Evolutionary conservation across 2,113 vertebrate genomes (phyloP), one percentile per base, ranked within the genome.

Genomic region (Gobio gobio): DNA sequence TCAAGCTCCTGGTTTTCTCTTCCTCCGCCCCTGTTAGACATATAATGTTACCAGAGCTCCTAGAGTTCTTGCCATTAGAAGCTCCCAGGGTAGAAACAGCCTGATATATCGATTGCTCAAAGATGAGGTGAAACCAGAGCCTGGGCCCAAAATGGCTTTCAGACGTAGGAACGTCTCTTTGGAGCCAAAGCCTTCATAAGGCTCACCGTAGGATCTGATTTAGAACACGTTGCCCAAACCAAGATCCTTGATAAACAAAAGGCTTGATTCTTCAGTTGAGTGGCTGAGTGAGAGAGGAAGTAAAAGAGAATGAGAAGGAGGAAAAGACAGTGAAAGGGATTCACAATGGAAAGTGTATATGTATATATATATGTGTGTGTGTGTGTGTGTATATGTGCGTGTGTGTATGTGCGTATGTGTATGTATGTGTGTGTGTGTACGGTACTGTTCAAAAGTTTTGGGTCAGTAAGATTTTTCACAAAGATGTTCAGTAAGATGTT

Each of bases 41-140:
- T 96, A 96, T 97, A 97, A 95, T 96, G 96, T 98, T 97, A 97
- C 97, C 93, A 92, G 91, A 93, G 96, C 96, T 97, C 95, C 94
- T 95, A 94, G 94, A 96, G 96, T 96, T 97, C 95, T 95, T 96
- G 96, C 96, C 95, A 97, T 98, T 97, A 97, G 93, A 91, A 95
- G 94, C 96, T 96, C 82, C 95, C 89, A 89, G 95, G 96, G 97
- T 97, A 96, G 96, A 97, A 99, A 97, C 94, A 94, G 96, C 95
- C 96, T 96, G 94, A 96, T 92, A 95, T 98, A 99, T 99, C 92
- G 97, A 99, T 97, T 96, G 94, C 94, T 91, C 93, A 94, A 93
- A 92, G 94, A 95, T 95, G 95, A 94, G 93, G 93, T 94, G 96
- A 96, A 98, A 97, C 95, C 95, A 90, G 95, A 98, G 95, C 91